Conservation (phyloP, 2,888 invertebrate species). For the Lottia scabra region DNA sequence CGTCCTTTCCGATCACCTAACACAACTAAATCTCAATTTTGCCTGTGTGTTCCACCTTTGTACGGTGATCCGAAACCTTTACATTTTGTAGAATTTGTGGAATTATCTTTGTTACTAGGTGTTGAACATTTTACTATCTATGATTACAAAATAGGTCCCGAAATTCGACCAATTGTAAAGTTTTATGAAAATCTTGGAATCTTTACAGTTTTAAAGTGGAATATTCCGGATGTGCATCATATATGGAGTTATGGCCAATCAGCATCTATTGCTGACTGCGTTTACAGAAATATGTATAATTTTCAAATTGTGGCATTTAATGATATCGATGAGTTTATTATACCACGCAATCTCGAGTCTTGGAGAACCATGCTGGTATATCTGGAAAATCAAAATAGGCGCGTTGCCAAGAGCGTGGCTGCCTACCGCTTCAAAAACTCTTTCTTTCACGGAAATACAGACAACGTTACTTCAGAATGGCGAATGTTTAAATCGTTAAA, state of each 20-base stretch:
- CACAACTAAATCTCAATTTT: constrained; percentile 12
- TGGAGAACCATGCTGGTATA: constrained; percentile 17
- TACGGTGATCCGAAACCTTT: constrained; percentile 26
- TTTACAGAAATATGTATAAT: constrained; percentile 36
- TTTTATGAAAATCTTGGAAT: constrained; percentile 26
- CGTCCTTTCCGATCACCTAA: not conserved
- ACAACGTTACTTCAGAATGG: not conserved
- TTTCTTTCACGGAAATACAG: not conserved
- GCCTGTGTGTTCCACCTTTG: constrained; percentile 42
- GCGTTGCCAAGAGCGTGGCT: constrained; percentile 24
- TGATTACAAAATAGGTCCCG: constrained; percentile 12
- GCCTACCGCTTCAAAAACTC: constrained; percentile 6
- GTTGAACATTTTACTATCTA: constrained; percentile 39
- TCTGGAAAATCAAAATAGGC: constrained; percentile 8
- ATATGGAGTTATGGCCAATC: constrained; percentile 42
- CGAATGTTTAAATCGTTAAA: constrained; percentile 15
- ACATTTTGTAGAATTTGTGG: constrained; percentile 40
- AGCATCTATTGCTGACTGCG: constrained; percentile 39
- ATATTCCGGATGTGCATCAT: constrained; percentile 24
- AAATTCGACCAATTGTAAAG: constrained; percentile 20
- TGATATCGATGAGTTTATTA: constrained; percentile 42
- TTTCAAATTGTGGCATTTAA: constrained; percentile 34
- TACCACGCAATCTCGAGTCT: constrained; percentile 24
- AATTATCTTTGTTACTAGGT: constrained; percentile 34
- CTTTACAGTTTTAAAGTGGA: constrained; percentile 33